Evolutionary conservation across 2,113 vertebrate genomes (phyloP).

Genomic region (Sterrhoptilus dennistouni): DNA sequence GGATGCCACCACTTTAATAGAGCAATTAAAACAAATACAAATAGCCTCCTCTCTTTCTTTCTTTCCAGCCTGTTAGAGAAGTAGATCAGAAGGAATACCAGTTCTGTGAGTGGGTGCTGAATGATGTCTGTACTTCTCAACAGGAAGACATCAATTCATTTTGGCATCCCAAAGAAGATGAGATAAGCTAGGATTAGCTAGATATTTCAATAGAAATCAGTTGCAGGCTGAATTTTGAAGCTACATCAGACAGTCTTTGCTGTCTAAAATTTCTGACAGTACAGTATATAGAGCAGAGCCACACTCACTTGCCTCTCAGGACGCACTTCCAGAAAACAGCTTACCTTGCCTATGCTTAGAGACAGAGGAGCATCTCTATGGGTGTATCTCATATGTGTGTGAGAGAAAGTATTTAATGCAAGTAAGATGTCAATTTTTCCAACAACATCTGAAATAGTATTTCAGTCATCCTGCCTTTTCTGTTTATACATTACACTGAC

Average conservation of each 20-base stretch:
- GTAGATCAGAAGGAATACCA: not conserved
- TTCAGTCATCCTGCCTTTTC: not conserved
- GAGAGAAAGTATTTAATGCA: not conserved
- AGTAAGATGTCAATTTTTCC: not conserved
- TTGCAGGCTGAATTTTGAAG: not conserved
- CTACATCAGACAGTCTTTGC: not conserved
- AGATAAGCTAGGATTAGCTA: not conserved
- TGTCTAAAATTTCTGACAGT: not conserved
- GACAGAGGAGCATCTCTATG: not conserved
- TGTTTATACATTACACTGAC: not conserved
- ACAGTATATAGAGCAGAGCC: not conserved
- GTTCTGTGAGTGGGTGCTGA: not conserved
- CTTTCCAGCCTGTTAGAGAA: not conserved
- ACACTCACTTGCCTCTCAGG: not conserved
- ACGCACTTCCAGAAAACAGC: not conserved
- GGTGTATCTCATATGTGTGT: accelerated
- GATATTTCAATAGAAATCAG: not conserved
- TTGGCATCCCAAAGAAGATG: not conserved
- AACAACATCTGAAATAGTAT: not conserved
- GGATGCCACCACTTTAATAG: not conserved
- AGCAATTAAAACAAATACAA: not conserved
- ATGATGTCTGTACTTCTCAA: not conserved
- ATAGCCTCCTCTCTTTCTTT: not conserved
- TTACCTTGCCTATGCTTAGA: not conserved
- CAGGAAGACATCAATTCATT: not conserved